Evolutionary conservation across 2,888 invertebrate genomes (phyloP), one percentile per base, ranked within the genome.

Genomic region (Andrena flavipes): DNA sequence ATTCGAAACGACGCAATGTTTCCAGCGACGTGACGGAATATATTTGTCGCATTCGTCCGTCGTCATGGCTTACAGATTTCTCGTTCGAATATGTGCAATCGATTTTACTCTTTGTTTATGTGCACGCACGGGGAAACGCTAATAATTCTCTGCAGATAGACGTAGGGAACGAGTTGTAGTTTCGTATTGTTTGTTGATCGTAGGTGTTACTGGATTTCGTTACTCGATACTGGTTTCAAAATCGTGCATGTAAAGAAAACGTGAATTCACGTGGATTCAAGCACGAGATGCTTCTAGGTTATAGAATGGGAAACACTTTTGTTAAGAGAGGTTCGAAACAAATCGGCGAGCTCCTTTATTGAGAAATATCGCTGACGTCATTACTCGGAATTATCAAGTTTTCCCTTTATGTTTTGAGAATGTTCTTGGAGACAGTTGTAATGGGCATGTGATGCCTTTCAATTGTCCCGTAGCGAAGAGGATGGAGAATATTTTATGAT

Each of bases 41-140:
- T 7, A 60, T 74, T 73, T 35, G 10, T 42, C 51, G 35, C 23
- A 20, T 59, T 29, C 2, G 2, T 48, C 49, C 10, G 7, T 74
- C 29, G 29, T 35, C 10, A 10, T 1, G 63, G 67, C 8, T 23
- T 48, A 42, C n/a, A 35, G 10, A 64, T 54, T 56, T 71, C 2
- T 35, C n/a, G 42, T 33, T 4, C 2, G 20, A 75, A 75, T 56
- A 82, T 64, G 54, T 84, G 73, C 72, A 78, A 78, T 84, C 73
- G 75, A 84, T 84, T 84, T 56, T 69, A 54, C 20, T 54, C 29
- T 70, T 54, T 67, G 69, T 74, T 72, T 69, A 42, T 56, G 30
- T 69, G 49, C 64, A 64, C n/a, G 26, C 42, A 56, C 35, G 2
- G 56, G 33, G 42, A 6, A 64, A 49, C 29, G 8, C 29, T 74